Evolutionary conservation across 2,888 invertebrate species (phyloP).

Genomic region (Oscheius sp.): DNA sequence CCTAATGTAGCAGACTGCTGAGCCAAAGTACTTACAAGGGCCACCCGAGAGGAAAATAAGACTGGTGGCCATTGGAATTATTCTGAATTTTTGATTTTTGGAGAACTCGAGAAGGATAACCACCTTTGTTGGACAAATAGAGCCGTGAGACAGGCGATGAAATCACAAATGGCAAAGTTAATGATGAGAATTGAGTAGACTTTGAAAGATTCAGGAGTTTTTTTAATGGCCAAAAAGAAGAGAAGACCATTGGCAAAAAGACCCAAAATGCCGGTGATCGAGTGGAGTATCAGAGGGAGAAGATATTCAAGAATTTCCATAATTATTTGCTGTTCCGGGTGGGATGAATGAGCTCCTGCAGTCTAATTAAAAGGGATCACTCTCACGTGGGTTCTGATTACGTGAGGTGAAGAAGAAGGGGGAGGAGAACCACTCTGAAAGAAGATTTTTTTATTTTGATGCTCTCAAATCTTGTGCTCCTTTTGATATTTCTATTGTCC

Average conservation of each 20-base stretch:
- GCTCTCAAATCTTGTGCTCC: too few relatives aligned
- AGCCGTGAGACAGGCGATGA: background rate
- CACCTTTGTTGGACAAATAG: slow-evolving; percentile 4
- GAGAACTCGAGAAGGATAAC: background rate
- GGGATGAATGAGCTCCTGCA: too few relatives aligned
- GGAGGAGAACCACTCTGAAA: background rate
- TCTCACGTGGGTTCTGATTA: background rate
- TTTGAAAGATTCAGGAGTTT: background rate
- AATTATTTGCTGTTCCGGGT: too few relatives aligned
- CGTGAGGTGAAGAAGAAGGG: background rate
- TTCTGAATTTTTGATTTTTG: background rate
- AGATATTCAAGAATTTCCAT: background rate
- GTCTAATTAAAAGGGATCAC: background rate
- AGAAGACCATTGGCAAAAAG: background rate
- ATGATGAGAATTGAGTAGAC: background rate
- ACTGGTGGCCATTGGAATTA: background rate
- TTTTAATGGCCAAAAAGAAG: background rate
- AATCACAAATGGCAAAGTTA: background rate
- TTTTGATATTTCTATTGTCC: too few relatives aligned
- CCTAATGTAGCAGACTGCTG: background rate
- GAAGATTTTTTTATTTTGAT: background rate
- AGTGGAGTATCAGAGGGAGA: background rate
- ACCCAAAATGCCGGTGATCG: background rate
- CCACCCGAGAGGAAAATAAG: background rate
- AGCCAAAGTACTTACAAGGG: background rate